Evolutionary conservation across 2,888 invertebrate genomes (phyloP).

Genomic region (Rhingia rostrata): DNA sequence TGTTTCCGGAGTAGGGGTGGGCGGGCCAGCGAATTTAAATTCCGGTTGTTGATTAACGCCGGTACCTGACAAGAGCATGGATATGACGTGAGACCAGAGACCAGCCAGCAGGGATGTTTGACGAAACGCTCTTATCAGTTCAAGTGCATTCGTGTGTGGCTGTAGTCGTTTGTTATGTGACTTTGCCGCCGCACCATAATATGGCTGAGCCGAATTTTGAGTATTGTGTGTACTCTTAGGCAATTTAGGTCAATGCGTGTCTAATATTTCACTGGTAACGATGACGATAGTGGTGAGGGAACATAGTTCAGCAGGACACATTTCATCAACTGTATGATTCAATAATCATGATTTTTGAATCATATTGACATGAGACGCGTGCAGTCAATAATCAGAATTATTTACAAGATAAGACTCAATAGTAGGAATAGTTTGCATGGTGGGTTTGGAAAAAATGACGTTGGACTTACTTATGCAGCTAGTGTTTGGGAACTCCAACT

Average conservation of each 20-base stretch:
- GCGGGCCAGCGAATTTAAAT: conserved; percentile 1
- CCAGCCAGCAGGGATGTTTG: conserved; percentile 1
- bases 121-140: conserved; percentile 24
- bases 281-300: conserved; percentile 8
- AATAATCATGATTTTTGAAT: conserved; percentile 37
- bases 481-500: no score
- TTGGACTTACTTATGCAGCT: no score
- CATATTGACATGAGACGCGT: conserved; percentile 9
- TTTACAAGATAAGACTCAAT: no score
- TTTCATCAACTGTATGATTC: conserved; percentile 48
- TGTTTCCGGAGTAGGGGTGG: conserved; percentile 11
- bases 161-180: neutral
- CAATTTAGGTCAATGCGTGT: conserved; percentile 31
- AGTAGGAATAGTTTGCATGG: no score
- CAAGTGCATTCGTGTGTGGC: conserved; percentile 17
- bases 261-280: neutral
- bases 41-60: conserved; percentile 18
- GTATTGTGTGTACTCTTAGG: neutral
- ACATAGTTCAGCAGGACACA: conserved; percentile 12
- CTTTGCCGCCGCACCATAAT: neutral
- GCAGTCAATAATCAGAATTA: neutral
- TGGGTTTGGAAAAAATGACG: no score
- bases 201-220: neutral
- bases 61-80: neutral
- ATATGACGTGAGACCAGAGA: neutral